Evolutionary conservation across 2,888 invertebrate species (phyloP).

Genomic region (Diarsia mendica): DNA sequence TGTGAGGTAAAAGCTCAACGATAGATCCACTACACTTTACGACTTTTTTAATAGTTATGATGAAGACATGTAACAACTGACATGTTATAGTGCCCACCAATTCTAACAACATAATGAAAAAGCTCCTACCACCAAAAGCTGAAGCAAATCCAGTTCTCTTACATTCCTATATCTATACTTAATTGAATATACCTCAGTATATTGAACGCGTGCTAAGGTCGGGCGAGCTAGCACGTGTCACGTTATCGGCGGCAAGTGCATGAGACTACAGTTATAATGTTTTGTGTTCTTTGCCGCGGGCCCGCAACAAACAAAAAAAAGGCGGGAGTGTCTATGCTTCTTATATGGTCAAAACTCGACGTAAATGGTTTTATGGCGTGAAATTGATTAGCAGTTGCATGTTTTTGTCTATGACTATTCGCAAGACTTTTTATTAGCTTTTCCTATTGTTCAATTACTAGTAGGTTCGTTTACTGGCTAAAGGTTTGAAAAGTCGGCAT

Average conservation of each 20-base stretch:
- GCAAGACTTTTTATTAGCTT: neutral
- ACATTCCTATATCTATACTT: conserved; percentile 1
- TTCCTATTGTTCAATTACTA: conserved; percentile 5
- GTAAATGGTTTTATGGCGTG: conserved; percentile 16
- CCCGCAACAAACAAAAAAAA: conserved; percentile 28
- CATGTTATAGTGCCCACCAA: no score
- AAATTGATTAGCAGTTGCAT: conserved; percentile 41
- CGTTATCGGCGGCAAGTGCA: conserved; percentile 45
- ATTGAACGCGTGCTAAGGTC: conserved; percentile 37
- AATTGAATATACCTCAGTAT: conserved; percentile 6
- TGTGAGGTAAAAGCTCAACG: neutral
- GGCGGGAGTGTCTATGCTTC: conserved; percentile 32
- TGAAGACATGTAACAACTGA: neutral
- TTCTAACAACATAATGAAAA: neutral
- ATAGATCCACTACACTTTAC: neutral
- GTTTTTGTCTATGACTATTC: conserved; percentile 13
- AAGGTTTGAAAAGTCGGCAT: neutral
- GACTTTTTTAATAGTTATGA: neutral
- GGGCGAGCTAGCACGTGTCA: conserved; percentile 41
- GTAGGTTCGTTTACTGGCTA: neutral
- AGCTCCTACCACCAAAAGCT: neutral
- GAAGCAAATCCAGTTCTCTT: conserved; percentile 10
- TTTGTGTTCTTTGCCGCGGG: conserved; percentile 46
- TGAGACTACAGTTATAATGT: conserved; percentile 51
- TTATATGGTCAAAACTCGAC: conserved; percentile 26